phyloP scores from a whole-genome alignment of 2,888 invertebrate genomes.

The Phragmatobia fuliginosa region DNA sequence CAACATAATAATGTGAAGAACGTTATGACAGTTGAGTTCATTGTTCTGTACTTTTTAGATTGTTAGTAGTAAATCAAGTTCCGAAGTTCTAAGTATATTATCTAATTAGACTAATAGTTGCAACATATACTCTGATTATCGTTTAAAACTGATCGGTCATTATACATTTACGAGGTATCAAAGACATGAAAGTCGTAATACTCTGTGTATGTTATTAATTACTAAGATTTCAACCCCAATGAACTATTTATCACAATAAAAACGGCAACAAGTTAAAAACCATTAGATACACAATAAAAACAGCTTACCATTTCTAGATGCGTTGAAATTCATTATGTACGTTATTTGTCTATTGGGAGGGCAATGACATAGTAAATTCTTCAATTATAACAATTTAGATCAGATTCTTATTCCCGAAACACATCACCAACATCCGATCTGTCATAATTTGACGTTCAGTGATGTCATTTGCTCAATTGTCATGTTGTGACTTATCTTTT shows the following conservation, averaged over 20 bases:
- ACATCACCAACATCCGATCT: conserved; percentile 75
- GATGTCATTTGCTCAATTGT: conserved; percentile 17
- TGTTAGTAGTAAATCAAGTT: background rate
- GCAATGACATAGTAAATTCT: conserved; percentile 66
- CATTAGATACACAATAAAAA: conserved; percentile 16
- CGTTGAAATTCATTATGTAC: conserved; percentile 80
- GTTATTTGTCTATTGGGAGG: conserved; percentile 49
- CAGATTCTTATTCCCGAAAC: conserved; percentile 67
- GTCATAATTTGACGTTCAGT: conserved; percentile 45
- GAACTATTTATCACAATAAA: conserved; percentile 3
- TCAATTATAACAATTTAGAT: conserved; percentile 59
- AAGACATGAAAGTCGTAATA: background rate
- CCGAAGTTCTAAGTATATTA: background rate
- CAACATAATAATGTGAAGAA: background rate
- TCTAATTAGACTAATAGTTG: background rate
- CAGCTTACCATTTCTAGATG: conserved; percentile 80
- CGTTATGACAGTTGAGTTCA: background rate
- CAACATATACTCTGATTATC: background rate
- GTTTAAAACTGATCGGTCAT: background rate
- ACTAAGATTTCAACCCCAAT: background rate
- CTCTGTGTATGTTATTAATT: background rate
- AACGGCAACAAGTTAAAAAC: conserved; percentile 27
- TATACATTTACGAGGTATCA: background rate
- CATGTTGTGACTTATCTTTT: background rate
- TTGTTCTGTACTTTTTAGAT: background rate